phyloP scores from a whole-genome alignment of 2,888 invertebrate species.

The Koerneria pararmatus region DNA sequence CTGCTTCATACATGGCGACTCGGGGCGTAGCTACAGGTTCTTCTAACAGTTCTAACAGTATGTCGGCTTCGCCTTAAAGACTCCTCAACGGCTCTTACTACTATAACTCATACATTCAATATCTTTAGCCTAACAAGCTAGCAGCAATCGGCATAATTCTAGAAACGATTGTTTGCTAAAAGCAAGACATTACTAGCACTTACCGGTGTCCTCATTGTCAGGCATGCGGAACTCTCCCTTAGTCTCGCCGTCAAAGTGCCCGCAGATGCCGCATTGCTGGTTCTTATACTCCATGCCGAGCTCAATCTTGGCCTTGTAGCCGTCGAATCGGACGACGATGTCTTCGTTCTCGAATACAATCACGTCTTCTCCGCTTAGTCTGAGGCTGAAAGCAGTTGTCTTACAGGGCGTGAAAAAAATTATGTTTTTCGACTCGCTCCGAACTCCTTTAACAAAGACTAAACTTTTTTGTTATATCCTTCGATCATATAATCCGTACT shows the following conservation, averaged over 20 bases:
- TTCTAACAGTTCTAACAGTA: too few species aligned
- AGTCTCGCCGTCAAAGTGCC: slow-evolving; percentile 49
- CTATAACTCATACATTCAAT: too few species aligned
- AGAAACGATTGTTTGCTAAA: too few species aligned
- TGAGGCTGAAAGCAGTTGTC: slow-evolving; percentile 31
- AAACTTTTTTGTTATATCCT: too few species aligned
- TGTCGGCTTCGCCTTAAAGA: too few species aligned
- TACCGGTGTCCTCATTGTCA: slow-evolving; percentile 35
- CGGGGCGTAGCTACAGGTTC: too few species aligned
- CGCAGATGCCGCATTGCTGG: slow-evolving; percentile 57
- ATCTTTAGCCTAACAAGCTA: too few species aligned
- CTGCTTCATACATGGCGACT: too few species aligned
- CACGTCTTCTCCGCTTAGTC: slow-evolving; percentile 27
- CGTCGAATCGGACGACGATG: slow-evolving; percentile 48
- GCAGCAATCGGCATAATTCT: too few species aligned
- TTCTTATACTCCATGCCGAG: slow-evolving; percentile 38
- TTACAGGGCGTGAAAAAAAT: neutral
- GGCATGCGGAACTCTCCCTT: slow-evolving; percentile 43
- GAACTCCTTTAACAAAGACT: neutral
- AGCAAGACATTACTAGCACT: too few species aligned
- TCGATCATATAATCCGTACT: too few species aligned
- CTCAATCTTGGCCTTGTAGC: slow-evolving; percentile 41
- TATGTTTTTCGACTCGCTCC: neutral
- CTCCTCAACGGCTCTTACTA: too few species aligned
- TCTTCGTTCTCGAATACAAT: slow-evolving; percentile 37